Base-by-base conservation (phyloP, 1,140 invertebrate species). In the Chrysomallon squamiferum region DNA sequence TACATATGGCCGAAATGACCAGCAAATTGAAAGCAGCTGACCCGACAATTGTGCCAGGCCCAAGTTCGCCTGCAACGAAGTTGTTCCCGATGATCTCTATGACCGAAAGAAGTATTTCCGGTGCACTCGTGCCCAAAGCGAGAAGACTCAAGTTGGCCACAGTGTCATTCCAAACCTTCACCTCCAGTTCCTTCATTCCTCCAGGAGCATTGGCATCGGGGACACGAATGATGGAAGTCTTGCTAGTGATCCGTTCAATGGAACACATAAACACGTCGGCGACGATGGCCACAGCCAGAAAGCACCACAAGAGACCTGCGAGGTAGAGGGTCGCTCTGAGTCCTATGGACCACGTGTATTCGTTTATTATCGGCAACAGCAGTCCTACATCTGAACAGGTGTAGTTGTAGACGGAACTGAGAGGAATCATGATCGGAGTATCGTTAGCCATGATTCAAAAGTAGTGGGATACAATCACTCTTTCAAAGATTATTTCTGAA, bases 1-100 rank as follows among this genome's bases (percentile, higher is more conserved):
- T 86, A 68, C 90, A 91, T 9, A 91, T 85, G 35, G 86, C 88
- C 1, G 85, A 87, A 62, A 91, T 91, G 41, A 88, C 86, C 2
- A 91, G 77, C n/a, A 91, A 79, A 75, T 91, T 91, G 79, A 90
- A 91, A 58, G 89, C 89, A 3, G 90, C 89, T 3, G 89, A 90
- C 1, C 90, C 90, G n/a, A 91, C 90, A 66, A 91, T 91, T 4
- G 90, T 91, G 30, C 89, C 88, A 0, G 90, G 90, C 3, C 90
- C 90, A 0, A 91, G 77, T 29, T 88, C 86, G n/a, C 89, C 90
- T 2, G 89, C 84, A 35, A 73, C 50, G 62, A 88, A 87, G 29
- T 86, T 79, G 68, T 90, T 89, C 7, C 86, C 87, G 27, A 89
- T 75, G 27, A 89, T 88, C 78, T 91, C 90, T 61, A 91, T 90